Conservation (phyloP, 2,888 invertebrate species). For the Maniola hyperantus region DNA sequence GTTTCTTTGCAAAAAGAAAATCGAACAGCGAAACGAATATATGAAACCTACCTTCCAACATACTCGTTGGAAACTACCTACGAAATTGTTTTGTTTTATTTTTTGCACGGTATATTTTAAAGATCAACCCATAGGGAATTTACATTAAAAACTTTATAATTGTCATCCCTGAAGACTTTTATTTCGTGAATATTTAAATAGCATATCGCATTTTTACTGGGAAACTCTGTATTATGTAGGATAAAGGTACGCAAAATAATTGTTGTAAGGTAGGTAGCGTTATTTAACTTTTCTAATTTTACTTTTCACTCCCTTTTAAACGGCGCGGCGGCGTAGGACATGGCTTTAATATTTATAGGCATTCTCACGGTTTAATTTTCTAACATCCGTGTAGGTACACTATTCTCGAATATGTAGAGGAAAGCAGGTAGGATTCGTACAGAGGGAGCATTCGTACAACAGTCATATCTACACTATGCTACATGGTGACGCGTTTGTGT, state of each 20-base stretch:
- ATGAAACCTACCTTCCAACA: not conserved
- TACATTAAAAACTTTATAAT: slow-evolving; percentile 43
- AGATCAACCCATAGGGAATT: slow-evolving; percentile 42
- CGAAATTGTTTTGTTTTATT: not conserved
- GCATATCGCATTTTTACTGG: not conserved
- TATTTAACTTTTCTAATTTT: slow-evolving; percentile 16
- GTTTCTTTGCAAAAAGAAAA: not conserved
- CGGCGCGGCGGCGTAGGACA: not conserved
- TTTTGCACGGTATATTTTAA: not conserved
- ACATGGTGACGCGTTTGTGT: too few species aligned
- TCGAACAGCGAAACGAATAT: not conserved
- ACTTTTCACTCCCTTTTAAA: slow-evolving; percentile 5
- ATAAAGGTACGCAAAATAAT: not conserved
- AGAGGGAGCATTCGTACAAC: too few species aligned
- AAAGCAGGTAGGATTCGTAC: too few species aligned
- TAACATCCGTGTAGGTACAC: too few species aligned
- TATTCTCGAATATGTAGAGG: not conserved
- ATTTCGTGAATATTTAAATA: slow-evolving; percentile 18
- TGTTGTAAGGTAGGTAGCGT: not conserved
- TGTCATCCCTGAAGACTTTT: slow-evolving; percentile 15
- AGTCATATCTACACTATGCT: too few species aligned
- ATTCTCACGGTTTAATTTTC: not conserved
- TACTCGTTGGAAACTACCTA: not conserved
- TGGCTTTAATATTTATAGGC: not conserved
- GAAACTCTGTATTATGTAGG: not conserved